These are phyloP conservation scores for Melanotaenia trifasciata DNA, from an alignment of 2,797 vertebrate species.

Conservation along the genomic window DNA sequence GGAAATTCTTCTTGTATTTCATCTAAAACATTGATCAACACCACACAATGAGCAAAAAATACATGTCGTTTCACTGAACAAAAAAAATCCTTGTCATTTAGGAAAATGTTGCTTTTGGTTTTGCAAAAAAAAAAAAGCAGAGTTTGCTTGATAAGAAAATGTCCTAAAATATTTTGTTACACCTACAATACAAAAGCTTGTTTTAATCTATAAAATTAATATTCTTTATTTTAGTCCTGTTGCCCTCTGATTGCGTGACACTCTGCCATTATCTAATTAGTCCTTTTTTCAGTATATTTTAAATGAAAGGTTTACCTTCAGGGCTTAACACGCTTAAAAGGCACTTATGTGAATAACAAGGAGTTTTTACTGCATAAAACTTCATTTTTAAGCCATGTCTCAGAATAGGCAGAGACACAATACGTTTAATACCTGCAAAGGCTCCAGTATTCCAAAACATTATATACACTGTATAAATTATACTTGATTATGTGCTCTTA, in stretches of 20 bases:
- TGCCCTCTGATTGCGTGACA: slow-evolving; percentile 17
- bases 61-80: not conserved
- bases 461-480: not conserved
- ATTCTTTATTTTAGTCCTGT: slow-evolving; percentile 11
- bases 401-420: not conserved
- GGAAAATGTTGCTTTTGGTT: slow-evolving; percentile 9
- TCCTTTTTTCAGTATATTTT: slow-evolving; percentile 5
- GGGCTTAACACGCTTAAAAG: not conserved
- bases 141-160: not conserved
- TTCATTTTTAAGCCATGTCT: not conserved
- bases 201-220: not conserved
- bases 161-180: slow-evolving; percentile 1
- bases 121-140: not conserved
- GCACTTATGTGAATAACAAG: not conserved
- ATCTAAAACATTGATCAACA: slow-evolving; percentile 32
- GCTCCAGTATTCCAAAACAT: not conserved
- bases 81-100: slow-evolving; percentile 2
- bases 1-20: slow-evolving; percentile 9
- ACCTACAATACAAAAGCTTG: slow-evolving; percentile 11
- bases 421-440: not conserved
- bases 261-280: slow-evolving; percentile 9
- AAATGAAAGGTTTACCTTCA: slow-evolving; percentile 21
- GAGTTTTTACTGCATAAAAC: not conserved
- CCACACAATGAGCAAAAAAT: not conserved
- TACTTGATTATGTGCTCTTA: not conserved